Conservation (phyloP, 2,113 vertebrate species). For the Cryptotis parvus region DNA sequence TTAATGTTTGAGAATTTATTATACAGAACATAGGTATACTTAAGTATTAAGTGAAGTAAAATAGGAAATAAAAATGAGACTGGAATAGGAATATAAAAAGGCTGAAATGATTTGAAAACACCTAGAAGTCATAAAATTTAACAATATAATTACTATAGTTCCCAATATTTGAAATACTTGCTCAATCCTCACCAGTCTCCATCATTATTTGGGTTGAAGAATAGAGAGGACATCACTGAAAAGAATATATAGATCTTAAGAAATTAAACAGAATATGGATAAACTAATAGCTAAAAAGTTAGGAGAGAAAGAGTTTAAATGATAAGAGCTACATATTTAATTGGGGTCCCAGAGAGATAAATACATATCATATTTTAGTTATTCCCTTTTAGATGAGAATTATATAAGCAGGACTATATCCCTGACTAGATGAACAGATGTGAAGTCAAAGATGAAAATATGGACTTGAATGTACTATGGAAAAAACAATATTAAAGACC, state of each 20-base stretch:
- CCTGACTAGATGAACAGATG: background rate
- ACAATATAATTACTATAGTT: background rate
- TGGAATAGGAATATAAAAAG: slow-evolving; percentile 24
- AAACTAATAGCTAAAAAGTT: background rate
- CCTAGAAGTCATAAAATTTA: background rate
- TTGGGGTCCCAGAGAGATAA: background rate
- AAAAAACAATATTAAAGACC: background rate
- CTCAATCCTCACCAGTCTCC: background rate
- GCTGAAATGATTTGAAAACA: slow-evolving; percentile 17
- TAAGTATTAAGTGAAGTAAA: background rate
- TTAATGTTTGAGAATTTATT: background rate
- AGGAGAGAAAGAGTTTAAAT: background rate
- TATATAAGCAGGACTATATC: background rate
- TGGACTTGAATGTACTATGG: background rate
- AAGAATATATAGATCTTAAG: background rate
- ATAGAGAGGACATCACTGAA: background rate
- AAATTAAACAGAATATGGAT: background rate
- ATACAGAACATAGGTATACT: background rate
- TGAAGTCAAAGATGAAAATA: background rate
- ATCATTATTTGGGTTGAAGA: background rate
- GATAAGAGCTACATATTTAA: background rate
- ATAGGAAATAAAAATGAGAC: background rate
- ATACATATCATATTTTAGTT: too few relatives aligned
- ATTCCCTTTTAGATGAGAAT: background rate
- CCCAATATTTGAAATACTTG: background rate